These are phyloP conservation scores for Anhinga rufa DNA, from an alignment of 2,113 vertebrate genomes.

Conservation along the genomic window DNA sequence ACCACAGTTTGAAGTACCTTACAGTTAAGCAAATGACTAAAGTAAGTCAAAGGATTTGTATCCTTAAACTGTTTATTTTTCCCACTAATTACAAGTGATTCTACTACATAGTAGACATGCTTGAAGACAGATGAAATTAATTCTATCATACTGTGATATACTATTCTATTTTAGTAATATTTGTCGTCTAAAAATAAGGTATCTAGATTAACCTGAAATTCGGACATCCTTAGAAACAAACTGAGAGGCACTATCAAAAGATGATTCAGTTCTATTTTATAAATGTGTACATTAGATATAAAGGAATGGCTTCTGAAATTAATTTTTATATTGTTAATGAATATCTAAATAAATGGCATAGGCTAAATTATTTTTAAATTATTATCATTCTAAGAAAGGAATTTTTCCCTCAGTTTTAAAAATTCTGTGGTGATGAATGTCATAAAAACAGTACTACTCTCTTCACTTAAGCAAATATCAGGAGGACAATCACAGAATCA, in stretches of 20 bases:
- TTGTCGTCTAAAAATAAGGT: neutral
- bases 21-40: neutral
- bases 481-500: neutral
- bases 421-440: neutral
- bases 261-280: neutral
- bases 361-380: neutral
- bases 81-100: neutral
- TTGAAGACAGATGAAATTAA: neutral
- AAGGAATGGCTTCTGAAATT: neutral
- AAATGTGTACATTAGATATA: neutral
- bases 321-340: neutral
- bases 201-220: neutral
- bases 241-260: neutral
- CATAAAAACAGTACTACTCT: neutral
- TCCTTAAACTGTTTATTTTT: neutral
- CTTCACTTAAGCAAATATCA: neutral
- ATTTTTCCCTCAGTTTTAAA: neutral
- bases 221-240: neutral
- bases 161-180: neutral
- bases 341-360: neutral
- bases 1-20: neutral
- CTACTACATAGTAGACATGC: neutral
- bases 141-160: neutral
- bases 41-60: neutral
- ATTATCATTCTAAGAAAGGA: rapidly evolving